Conservation (phyloP, 2,797 vertebrate species). For the Oreonectes daqikongensis region DNA sequence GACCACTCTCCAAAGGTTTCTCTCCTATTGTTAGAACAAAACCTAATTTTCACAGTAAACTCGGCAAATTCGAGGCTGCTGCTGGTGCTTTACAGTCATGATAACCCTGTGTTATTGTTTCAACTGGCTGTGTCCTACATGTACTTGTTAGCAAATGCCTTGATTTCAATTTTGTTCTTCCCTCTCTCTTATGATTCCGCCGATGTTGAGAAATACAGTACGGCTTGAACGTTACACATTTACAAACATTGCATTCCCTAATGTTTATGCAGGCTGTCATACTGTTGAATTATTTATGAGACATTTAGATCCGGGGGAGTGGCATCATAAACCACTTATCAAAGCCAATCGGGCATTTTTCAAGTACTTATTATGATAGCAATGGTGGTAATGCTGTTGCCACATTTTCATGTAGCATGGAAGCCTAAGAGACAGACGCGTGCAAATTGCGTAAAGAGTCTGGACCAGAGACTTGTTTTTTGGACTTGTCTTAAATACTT, state of each 20-base stretch:
- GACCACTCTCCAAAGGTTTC: constrained; percentile 56
- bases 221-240: constrained; percentile 27
- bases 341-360: constrained; percentile 18
- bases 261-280: constrained; percentile 35
- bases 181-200: constrained; percentile 14
- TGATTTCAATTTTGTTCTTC: constrained; percentile 11
- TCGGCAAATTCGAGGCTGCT: constrained; percentile 25
- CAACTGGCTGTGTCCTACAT: constrained; percentile 23
- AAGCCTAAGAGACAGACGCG: neutral
- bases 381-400: neutral
- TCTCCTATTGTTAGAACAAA: constrained; percentile 28
- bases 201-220: constrained; percentile 21
- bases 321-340: constrained; percentile 27
- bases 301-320: constrained; percentile 22
- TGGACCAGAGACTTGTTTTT: constrained; percentile 13
- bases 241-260: constrained; percentile 21
- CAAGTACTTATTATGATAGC: neutral
- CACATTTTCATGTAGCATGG: neutral
- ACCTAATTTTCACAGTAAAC: constrained; percentile 28
- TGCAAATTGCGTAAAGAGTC: too few species aligned
- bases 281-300: constrained; percentile 30
- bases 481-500: neutral
- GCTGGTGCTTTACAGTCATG: constrained; percentile 33
- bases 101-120: constrained; percentile 16
- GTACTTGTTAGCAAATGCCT: constrained; percentile 44